Conservation (phyloP, 37 sponge, comb jelly and placozoan species). For the Diacarnus erythraeanus region DNA sequence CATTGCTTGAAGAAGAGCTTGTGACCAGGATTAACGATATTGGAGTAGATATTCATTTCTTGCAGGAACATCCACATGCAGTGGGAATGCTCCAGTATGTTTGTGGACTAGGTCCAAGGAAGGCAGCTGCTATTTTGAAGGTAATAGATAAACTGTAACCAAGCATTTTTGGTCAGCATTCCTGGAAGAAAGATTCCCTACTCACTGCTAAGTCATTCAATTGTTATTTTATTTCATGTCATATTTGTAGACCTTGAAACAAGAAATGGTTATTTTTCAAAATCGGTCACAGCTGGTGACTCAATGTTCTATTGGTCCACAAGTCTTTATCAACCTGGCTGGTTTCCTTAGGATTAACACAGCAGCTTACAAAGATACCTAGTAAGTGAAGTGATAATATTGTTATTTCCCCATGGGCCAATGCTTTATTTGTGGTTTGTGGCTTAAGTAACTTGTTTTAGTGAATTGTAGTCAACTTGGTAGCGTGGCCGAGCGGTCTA, state of each 20-base stretch:
- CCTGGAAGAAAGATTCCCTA: neutral
- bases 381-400: neutral
- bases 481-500: slow-evolving; percentile 31
- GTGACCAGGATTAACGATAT: slow-evolving; percentile 80
- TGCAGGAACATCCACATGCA: slow-evolving; percentile 77
- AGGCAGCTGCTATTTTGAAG: slow-evolving; percentile 86
- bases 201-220: neutral
- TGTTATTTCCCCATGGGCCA: too few relatives aligned
- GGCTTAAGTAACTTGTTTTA: too few relatives aligned
- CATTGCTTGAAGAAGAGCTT: slow-evolving; percentile 68
- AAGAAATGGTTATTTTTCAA: slow-evolving; percentile 76
- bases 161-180: neutral
- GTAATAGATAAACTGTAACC: slow-evolving; percentile 21
- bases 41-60: slow-evolving; percentile 90
- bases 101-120: slow-evolving; percentile 95
- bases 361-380: slow-evolving; percentile 49
- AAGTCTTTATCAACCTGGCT: slow-evolving; percentile 94
- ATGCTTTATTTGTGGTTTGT: too few relatives aligned
- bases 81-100: slow-evolving; percentile 72
- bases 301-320: slow-evolving; percentile 83
- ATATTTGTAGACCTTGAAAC: slow-evolving; percentile 74
- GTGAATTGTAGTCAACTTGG: neutral
- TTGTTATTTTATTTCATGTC: neutral
- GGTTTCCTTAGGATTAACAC: slow-evolving; percentile 90
- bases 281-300: slow-evolving; percentile 92